Evolutionary conservation across 2,113 vertebrate genomes (phyloP).

Genomic region (Nesoenas mayeri): DNA sequence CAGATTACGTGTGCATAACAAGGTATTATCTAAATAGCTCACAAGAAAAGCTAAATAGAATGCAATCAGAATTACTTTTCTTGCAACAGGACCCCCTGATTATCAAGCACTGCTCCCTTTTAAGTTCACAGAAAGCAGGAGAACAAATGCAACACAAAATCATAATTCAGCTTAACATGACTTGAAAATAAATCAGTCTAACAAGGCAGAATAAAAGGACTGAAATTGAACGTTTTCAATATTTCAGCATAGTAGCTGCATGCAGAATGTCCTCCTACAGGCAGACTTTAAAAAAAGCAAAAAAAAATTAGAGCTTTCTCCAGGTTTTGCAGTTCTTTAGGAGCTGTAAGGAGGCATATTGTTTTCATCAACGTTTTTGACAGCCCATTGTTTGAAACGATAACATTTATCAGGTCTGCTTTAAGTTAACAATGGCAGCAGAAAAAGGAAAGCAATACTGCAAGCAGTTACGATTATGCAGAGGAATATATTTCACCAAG

Average conservation of each 20-base stretch:
- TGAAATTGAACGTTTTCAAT: background rate
- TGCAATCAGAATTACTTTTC: background rate
- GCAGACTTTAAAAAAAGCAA: background rate
- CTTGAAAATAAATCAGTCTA: background rate
- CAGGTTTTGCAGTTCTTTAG: background rate
- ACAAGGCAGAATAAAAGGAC: background rate
- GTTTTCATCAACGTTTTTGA: background rate
- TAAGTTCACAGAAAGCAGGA: background rate
- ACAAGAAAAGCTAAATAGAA: background rate
- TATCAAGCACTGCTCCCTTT: background rate
- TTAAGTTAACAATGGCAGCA: conserved; percentile 2
- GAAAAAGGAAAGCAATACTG: conserved; percentile 28
- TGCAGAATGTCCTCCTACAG: background rate
- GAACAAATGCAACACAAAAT: conserved; percentile 28
- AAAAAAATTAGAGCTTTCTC: background rate
- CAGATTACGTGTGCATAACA: background rate
- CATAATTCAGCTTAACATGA: background rate
- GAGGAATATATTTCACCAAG: background rate
- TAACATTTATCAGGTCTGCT: background rate
- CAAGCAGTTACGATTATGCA: background rate
- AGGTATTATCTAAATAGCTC: background rate
- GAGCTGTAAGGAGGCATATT: background rate
- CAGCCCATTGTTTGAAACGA: background rate
- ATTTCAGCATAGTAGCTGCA: background rate
- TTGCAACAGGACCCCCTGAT: background rate